Conservation (phyloP, 2,113 vertebrate genomes). For the Centropus bengalensis region DNA sequence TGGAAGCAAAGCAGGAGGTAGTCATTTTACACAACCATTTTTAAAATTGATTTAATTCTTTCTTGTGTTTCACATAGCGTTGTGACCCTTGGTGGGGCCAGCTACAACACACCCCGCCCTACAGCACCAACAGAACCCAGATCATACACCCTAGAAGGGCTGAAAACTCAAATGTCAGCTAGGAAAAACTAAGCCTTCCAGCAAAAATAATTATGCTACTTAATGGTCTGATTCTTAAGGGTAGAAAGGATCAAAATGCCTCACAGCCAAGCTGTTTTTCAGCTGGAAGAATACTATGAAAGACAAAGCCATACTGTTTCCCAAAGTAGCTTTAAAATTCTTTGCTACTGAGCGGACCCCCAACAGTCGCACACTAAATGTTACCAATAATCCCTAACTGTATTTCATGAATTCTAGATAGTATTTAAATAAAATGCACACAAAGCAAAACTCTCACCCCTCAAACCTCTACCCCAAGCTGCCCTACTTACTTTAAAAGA, state of each 20-base stretch:
- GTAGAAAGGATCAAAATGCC: background rate
- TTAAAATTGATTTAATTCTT: background rate
- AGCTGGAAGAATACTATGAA: background rate
- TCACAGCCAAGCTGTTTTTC: background rate
- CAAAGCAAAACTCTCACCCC: background rate
- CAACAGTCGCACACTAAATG: background rate
- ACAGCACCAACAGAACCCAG: background rate
- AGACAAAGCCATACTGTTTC: constrained; percentile 33
- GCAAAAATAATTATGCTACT: background rate
- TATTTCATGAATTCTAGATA: background rate
- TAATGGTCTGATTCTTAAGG: background rate
- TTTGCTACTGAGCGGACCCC: background rate
- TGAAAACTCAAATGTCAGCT: background rate
- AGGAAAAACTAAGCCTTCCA: background rate
- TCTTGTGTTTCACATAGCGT: background rate
- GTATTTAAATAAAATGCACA: background rate
- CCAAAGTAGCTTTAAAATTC: constrained; percentile 6
- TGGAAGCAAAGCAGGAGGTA: background rate
- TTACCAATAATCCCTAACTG: background rate
- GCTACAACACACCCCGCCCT: background rate
- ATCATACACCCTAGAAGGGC: background rate
- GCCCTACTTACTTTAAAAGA: background rate
- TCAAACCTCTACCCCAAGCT: background rate
- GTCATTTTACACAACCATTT: background rate
- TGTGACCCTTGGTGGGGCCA: background rate